Percentiles rank a stretch among this genome's conserved stretches.
These are phyloP conservation scores for Callipepla californica DNA, from an alignment of 2,113 vertebrate genomes.

Conservation along the genomic window DNA sequence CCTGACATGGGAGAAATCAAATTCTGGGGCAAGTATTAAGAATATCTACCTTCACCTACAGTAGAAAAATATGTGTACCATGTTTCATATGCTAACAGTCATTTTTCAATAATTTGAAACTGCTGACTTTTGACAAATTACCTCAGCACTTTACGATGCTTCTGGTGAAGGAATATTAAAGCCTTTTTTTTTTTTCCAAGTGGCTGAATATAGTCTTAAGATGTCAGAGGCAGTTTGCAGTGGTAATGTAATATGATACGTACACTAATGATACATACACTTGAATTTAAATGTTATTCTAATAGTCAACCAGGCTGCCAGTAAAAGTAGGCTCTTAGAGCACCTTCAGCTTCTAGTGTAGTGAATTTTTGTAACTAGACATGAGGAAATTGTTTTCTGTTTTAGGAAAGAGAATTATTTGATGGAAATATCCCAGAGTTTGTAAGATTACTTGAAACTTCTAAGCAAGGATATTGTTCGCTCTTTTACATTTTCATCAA, in stretches of 20 bases:
- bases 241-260: not conserved
- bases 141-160: not conserved
- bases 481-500: not conserved
- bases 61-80: not conserved
- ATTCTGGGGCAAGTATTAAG: not conserved
- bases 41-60: not conserved
- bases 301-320: not conserved
- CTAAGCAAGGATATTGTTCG: not conserved
- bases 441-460: slow-evolving; percentile 2
- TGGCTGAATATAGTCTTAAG: not conserved
- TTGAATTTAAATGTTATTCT: slow-evolving; percentile 22
- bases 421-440: not conserved
- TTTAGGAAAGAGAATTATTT: not conserved
- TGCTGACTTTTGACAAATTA: slow-evolving; percentile 26
- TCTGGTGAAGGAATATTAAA: slow-evolving; percentile 24
- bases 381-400: not conserved
- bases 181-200: not conserved
- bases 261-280: not conserved
- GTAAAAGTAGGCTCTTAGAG: not conserved
- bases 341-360: not conserved
- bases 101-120: slow-evolving; percentile 25
- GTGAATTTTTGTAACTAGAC: not conserved
- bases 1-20: not conserved
- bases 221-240: not conserved
- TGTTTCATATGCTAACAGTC: not conserved